phyloP scores from a whole-genome alignment of 2,113 vertebrate genomes.

The Gymnobelideus leadbeateri region DNA sequence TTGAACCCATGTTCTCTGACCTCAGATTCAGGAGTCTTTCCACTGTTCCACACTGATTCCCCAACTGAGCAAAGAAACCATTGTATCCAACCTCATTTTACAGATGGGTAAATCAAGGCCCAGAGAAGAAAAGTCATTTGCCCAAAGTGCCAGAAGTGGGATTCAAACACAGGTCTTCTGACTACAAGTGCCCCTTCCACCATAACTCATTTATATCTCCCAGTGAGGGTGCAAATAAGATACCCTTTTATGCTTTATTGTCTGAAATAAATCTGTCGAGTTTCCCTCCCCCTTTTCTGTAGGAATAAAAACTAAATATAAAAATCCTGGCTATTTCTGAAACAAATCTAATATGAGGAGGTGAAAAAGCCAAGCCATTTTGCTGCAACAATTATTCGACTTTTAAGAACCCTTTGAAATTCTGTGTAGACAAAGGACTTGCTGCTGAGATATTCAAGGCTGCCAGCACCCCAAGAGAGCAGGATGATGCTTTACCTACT shows the following conservation, averaged over 20 bases:
- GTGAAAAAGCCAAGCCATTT: neutral
- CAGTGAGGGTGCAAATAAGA: slow-evolving; percentile 18
- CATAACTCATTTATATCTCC: slow-evolving; percentile 12
- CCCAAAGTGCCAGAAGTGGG: too few relatives aligned
- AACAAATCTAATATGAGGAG: neutral
- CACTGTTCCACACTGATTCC: too few relatives aligned
- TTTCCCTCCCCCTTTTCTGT: slow-evolving; percentile 3
- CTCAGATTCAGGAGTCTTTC: too few relatives aligned
- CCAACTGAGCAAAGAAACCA: too few relatives aligned
- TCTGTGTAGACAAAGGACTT: slow-evolving; percentile 37
- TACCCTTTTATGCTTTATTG: slow-evolving; percentile 26
- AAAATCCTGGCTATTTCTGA: neutral
- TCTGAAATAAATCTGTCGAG: neutral
- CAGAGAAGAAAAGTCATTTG: neutral
- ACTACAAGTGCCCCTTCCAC: too few relatives aligned
- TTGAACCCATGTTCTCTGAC: too few relatives aligned
- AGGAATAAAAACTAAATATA: slow-evolving; percentile 46
- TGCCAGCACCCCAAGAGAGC: neutral
- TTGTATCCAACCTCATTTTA: too few relatives aligned
- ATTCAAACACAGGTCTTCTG: too few relatives aligned
- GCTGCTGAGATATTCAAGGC: neutral
- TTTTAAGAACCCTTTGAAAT: slow-evolving; percentile 12
- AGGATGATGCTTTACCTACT: slow-evolving; percentile 19
- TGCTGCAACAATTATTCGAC: neutral
- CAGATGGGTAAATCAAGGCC: neutral